Evolutionary conservation across 2,797 vertebrate species (phyloP), one percentile per base, ranked within the genome.

Genomic region (Cryptoprocta ferox): DNA sequence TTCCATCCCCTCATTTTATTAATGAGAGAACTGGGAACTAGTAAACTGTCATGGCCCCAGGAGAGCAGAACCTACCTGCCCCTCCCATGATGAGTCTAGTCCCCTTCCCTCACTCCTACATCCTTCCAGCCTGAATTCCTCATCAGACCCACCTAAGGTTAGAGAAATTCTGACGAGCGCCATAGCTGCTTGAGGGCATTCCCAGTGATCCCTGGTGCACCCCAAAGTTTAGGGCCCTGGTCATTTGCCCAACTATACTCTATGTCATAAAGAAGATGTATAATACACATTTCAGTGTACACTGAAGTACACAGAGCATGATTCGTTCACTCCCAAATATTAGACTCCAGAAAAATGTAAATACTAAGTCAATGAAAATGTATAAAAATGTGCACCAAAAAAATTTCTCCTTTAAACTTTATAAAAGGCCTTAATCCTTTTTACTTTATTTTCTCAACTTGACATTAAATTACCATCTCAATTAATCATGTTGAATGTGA

Each of bases 361-460:
- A 92, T 59, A 18, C 53, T 78, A 30, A 95, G 63, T 21, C 65
- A 90, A 81, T 59, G 61, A 87, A 87, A 92, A 96, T 48, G 2
- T 16, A 16, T 76, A 65, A 83, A 89, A 83, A 92, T 35, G 28
- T n/a, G 7, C 3, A 75, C 16, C 12, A 87, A 78, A 91, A 89
- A 88, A n/a, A 59, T 59, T 50, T 42, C 6, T 59, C 56, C 14
- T 89, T 76, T 73, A 76, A 90, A 78, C 8, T 18, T 71, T 37
- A 78, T 85, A 45, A 93, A 95, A 94, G 61, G 21, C 13, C 35
- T 93, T 53, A 61, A 61, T 71, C 35, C 21, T 75, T 75, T 76
- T 53, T 71, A 80, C n/a, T 90, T 11, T 15, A 48, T 14, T 68
- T 79, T 3, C 50, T 28, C 76, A n/a, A 32, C 26, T 30, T 56